Conservation (phyloP, 2,797 vertebrate genomes). For the Lagothrix lagotricha region DNA sequence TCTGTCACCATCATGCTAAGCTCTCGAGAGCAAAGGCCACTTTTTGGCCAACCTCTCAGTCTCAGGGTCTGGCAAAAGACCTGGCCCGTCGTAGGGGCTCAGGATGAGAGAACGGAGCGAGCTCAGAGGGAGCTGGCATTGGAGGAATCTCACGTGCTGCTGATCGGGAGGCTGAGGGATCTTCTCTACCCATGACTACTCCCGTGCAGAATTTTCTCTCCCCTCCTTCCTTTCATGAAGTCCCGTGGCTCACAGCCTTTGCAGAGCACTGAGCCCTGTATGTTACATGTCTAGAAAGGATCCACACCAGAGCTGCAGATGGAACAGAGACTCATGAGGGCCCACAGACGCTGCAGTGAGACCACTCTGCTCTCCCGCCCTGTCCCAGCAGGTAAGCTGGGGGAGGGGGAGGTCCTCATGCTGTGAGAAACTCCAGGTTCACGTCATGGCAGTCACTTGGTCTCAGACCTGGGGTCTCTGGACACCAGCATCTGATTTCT, state of each 20-base stretch:
- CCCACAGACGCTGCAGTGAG: no score
- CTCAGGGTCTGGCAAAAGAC: background rate
- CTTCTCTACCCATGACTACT: background rate
- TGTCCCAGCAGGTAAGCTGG: fast-evolving
- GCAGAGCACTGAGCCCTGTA: no score
- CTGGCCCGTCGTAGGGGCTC: background rate
- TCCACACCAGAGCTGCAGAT: no score
- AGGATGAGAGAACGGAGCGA: background rate
- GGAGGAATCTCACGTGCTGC: background rate
- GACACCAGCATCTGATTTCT: background rate
- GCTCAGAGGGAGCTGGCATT: background rate
- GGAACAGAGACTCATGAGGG: fast-evolving
- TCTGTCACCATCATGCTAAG: background rate
- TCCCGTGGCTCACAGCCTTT: background rate
- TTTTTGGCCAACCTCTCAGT: no score
- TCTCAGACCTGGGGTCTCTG: background rate
- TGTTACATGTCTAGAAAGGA: background rate
- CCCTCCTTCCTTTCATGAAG: background rate
- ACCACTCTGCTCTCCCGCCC: no score
- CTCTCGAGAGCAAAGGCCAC: background rate
- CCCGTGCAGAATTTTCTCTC: background rate
- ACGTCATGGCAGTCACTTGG: background rate
- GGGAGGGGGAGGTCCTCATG: no score
- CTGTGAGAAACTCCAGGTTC: background rate
- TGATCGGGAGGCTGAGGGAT: background rate